Percentiles rank a stretch among this genome's conserved stretches.
Conservation (phyloP, 2,888 invertebrate species). For the Platypus cylindrus region DNA sequence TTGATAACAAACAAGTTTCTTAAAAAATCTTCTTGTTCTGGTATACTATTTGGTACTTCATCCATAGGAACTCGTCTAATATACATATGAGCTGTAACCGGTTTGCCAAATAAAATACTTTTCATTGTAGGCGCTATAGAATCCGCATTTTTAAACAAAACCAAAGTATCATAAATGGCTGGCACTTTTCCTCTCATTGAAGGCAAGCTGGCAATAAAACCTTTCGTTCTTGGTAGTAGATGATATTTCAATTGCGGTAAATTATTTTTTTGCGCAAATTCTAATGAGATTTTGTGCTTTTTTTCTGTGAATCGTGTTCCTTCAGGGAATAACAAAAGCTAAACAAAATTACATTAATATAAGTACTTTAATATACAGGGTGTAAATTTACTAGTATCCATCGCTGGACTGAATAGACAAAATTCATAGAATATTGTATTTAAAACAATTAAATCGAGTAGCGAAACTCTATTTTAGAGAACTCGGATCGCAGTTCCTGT, state of each 20-base stretch:
- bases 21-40: slow-evolving; percentile 65
- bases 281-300: slow-evolving; percentile 77
- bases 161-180: slow-evolving; percentile 72
- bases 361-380: no score
- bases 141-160: slow-evolving; percentile 54
- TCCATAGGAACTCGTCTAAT: slow-evolving; percentile 72
- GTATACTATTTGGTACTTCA: slow-evolving; percentile 63
- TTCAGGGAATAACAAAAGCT: slow-evolving; percentile 83
- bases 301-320: slow-evolving; percentile 82
- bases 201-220: slow-evolving; percentile 77
- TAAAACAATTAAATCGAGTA: no score
- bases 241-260: slow-evolving; percentile 78
- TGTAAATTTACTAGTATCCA: no score
- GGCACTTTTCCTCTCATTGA: slow-evolving; percentile 69
- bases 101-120: slow-evolving; percentile 60
- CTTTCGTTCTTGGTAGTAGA: slow-evolving; percentile 87
- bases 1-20: slow-evolving; percentile 71
- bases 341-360: slow-evolving; percentile 8
- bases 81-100: slow-evolving; percentile 61
- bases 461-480: no score
- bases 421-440: not conserved
- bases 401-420: not conserved
- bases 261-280: slow-evolving; percentile 77
- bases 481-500: no score
- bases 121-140: slow-evolving; percentile 65